A percentile compares a stretch with the other conserved stretches of the same genome.
Evolutionary conservation across 2,797 vertebrate species (phyloP).

Genomic region (Onychomys arenicola): DNA sequence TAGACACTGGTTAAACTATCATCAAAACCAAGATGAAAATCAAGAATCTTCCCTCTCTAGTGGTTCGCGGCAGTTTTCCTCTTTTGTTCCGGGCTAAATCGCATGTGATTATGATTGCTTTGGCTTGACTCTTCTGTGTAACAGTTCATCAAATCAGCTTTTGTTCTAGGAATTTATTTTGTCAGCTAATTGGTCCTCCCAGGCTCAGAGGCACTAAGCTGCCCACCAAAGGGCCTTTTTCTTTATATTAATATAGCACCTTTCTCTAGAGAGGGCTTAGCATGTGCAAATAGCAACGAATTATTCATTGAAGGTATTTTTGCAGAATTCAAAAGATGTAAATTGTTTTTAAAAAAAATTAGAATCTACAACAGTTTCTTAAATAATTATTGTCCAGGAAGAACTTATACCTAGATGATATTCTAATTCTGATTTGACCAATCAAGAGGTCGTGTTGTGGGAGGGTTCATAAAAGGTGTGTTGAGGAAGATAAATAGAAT

Average conservation of each 20-base stretch:
- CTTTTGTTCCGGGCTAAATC: conserved; percentile 17
- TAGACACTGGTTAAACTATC: conserved; percentile 10
- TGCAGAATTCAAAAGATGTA: conserved; percentile 40
- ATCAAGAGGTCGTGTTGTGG: background rate
- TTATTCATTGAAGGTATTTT: conserved; percentile 47
- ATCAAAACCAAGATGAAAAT: conserved; percentile 49
- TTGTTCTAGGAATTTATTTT: conserved; percentile 67
- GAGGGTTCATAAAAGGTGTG: too few relatives aligned
- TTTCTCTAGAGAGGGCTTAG: conserved; percentile 69
- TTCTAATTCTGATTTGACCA: background rate
- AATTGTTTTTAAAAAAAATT: conserved; percentile 34
- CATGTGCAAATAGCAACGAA: conserved; percentile 63
- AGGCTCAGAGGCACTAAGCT: conserved; percentile 45
- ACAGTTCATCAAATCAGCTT: conserved; percentile 62
- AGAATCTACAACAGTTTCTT: conserved; percentile 46
- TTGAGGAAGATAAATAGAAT: background rate
- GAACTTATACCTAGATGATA: background rate
- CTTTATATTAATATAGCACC: conserved; percentile 54
- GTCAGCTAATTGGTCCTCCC: conserved; percentile 66
- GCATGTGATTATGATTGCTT: conserved; percentile 44
- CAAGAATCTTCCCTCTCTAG: conserved; percentile 15
- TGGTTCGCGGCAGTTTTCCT: background rate
- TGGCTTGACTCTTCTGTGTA: conserved; percentile 48
- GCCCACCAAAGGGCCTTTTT: conserved; percentile 60
- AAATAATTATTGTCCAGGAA: background rate